Conservation (phyloP, 1,140 invertebrate genomes). For the roundworm (Caenorhabditis elegans) region WBcel235 BX284605.5:20893001-20893500, state of each 20-base stretch:
- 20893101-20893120: too few relatives aligned
- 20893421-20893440: slow-evolving; percentile 94
- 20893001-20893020: too few relatives aligned
- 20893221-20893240: too few relatives aligned
- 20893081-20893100: too few relatives aligned
- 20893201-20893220: background rate
- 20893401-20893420: slow-evolving; percentile 73
- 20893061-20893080: too few relatives aligned
- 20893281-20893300: slow-evolving; percentile 72
- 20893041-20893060: too few relatives aligned
- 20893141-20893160: too few relatives aligned
- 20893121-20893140: too few relatives aligned
- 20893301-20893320: slow-evolving; percentile 89
- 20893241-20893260: background rate
- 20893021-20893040: too few relatives aligned
- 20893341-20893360: slow-evolving; percentile 90
- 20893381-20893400: slow-evolving; percentile 79
- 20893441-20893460: slow-evolving; percentile 92
- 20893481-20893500: slow-evolving; percentile 83
- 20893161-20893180: too few relatives aligned
- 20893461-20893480: slow-evolving; percentile 92
- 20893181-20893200: too few relatives aligned
- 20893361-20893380: slow-evolving; percentile 91
- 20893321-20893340: slow-evolving; percentile 90
- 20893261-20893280: slow-evolving; percentile 39